Base-by-base conservation (phyloP, 2,888 invertebrate species). In the Nomada goodeniana region DNA sequence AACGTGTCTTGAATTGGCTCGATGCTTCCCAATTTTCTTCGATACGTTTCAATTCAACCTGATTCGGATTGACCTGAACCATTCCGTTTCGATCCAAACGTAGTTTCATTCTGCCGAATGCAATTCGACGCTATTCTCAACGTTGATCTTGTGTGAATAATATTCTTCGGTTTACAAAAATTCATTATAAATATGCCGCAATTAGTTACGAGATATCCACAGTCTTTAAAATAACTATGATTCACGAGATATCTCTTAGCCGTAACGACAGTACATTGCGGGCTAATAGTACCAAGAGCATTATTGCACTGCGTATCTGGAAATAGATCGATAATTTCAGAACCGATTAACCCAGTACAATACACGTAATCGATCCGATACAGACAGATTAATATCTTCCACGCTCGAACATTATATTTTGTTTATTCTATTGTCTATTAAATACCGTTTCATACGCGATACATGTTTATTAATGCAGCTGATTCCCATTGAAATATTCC, bases 261-360 rank as follows among this genome's bases (percentile, higher is more conserved):
- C 42, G 59, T 60, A 20, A 29, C 36, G 2, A 50, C 20, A 15
- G 7, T 29, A n/a, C 18, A 18, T 1, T 4, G 2, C 9, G 13
- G 7, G 70, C 53, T 55, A 36, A n/a, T 55, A 29, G 64, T 29
- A 73, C 53, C 53, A 61, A 53, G 36, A 23, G n/a, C 15, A 59
- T 71, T 52, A 29, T 76, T 76, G 20, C 42, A 23, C 23, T 36
- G 36, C 36, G n/a, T 72, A 65, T 23, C 61, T 55, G 42, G 5
- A 29, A 74, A 61, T 29, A 61, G 47, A 61, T 73, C 67, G 15
- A 44, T 74, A 68, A 74, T 67, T 74, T 60, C 29, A 53, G 55
- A 64, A 53, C 36, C 29, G 74, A 74, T 78, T 74, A 78, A 20
- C 59, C 13, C 53, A 20, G 18, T 15, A 61, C 53, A 78, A 61